Evolutionary conservation across 2,113 vertebrate genomes (phyloP).

Genomic region (Calyptommatus sinebrachiatus): DNA sequence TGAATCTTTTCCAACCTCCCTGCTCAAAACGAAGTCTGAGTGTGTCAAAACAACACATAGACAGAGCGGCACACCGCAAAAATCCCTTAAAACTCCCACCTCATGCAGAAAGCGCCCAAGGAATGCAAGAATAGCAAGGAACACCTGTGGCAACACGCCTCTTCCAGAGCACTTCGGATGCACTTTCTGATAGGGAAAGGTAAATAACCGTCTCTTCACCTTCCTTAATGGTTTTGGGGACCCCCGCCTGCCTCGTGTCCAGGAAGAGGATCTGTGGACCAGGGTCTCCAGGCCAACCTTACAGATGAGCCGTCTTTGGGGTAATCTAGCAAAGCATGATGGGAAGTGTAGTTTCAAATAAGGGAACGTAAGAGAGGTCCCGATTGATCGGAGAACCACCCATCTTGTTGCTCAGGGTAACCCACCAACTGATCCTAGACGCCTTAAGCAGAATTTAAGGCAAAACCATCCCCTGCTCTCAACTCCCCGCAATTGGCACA

Average conservation of each 20-base stretch:
- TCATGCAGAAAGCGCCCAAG: neutral
- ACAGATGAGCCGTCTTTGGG: too few species aligned
- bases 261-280: too few species aligned
- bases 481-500: neutral
- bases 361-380: too few species aligned
- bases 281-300: too few species aligned
- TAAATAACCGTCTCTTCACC: too few species aligned
- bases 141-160: neutral
- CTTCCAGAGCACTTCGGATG: neutral
- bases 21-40: neutral
- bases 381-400: too few species aligned
- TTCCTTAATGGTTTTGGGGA: neutral
- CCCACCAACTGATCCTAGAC: too few species aligned
- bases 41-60: constrained; percentile 47
- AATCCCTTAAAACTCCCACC: constrained; percentile 39
- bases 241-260: neutral
- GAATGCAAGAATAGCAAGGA: neutral
- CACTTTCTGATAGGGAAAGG: neutral
- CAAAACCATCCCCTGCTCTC: too few species aligned
- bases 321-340: too few species aligned
- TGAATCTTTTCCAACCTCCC: constrained; percentile 44
- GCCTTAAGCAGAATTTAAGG: too few species aligned
- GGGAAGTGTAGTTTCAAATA: too few species aligned
- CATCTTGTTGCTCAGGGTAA: too few species aligned
- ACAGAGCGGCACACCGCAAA: neutral